These are phyloP conservation scores for Amphiura filiformis DNA, from an alignment of 35 echinoderm and acorn worm species.

Conservation along the genomic window DNA sequence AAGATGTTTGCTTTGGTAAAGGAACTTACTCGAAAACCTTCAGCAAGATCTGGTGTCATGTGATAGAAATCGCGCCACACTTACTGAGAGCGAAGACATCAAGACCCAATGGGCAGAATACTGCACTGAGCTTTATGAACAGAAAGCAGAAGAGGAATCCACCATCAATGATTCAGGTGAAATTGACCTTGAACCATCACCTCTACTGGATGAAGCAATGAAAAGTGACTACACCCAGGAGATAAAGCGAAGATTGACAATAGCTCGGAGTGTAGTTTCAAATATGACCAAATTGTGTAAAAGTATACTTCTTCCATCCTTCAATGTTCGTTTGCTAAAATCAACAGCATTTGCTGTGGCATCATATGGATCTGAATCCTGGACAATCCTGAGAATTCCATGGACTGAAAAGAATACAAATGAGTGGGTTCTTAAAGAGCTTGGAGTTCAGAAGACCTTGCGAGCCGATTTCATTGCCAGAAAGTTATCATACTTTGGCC, in stretches of 20 bases:
- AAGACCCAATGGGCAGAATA: no score
- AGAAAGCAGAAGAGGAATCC: no score
- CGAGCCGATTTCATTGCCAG: not conserved
- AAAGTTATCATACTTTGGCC: not conserved
- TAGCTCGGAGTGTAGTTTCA: not conserved
- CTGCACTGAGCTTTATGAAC: no score
- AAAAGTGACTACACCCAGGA: no score
- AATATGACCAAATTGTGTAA: not conserved
- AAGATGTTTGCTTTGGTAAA: no score
- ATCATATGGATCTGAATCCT: not conserved
- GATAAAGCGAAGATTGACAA: not conserved
- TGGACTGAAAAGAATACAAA: constrained; percentile 19
- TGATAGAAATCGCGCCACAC: no score
- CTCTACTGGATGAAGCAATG: no score
- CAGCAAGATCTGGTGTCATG: no score
- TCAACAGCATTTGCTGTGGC: constrained; percentile 9
- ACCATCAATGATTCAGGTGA: no score
- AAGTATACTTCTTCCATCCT: not conserved
- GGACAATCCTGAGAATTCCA: not conserved
- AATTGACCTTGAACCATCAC: no score
- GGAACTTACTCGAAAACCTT: no score
- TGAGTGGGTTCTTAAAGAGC: not conserved
- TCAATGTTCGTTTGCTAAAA: not conserved
- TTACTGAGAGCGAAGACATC: no score
- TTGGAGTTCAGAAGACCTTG: not conserved